phyloP scores from a whole-genome alignment of 2,113 vertebrate genomes.

The Sander lucioperca region DNA sequence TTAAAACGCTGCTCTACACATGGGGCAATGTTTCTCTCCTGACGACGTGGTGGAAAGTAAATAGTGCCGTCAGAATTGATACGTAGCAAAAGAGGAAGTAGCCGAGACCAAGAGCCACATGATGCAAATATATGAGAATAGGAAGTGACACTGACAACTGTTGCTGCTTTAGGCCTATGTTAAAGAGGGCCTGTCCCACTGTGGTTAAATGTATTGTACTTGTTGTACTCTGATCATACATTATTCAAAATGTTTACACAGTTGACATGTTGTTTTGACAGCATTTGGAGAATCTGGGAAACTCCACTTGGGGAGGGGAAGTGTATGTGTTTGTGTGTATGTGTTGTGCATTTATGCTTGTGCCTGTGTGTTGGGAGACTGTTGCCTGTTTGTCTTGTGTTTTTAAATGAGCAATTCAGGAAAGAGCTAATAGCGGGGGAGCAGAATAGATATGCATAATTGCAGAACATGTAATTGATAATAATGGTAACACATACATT shows the following conservation, averaged over 20 bases:
- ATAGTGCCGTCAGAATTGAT: slow-evolving; percentile 37
- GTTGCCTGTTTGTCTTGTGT: slow-evolving; percentile 1
- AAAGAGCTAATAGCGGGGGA: slow-evolving; percentile 6
- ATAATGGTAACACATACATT: slow-evolving; percentile 66
- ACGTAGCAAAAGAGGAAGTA: slow-evolving; percentile 73
- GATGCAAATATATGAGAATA: slow-evolving; percentile 55
- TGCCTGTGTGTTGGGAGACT: background rate
- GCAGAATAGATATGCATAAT: slow-evolving; percentile 59
- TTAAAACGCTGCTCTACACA: background rate
- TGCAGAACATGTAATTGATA: slow-evolving; percentile 58
- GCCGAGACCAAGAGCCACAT: slow-evolving; percentile 38
- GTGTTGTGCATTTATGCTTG: background rate
- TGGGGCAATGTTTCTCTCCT: background rate
- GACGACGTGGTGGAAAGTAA: slow-evolving; percentile 43
- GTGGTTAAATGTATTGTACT: background rate
- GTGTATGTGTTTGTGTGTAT: slow-evolving; percentile 1
- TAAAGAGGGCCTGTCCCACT: slow-evolving; percentile 39
- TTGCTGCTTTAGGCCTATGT: slow-evolving; percentile 17
- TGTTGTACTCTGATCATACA: background rate
- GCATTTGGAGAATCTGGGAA: slow-evolving; percentile 45
- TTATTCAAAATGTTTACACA: slow-evolving; percentile 17
- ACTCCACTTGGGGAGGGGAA: slow-evolving; percentile 20
- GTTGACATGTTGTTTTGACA: slow-evolving; percentile 19
- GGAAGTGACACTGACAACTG: slow-evolving; percentile 66
- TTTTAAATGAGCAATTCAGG: slow-evolving; percentile 42